phyloP scores from a whole-genome alignment of 2,113 vertebrate genomes.

The Sebastes schlegelii region DNA sequence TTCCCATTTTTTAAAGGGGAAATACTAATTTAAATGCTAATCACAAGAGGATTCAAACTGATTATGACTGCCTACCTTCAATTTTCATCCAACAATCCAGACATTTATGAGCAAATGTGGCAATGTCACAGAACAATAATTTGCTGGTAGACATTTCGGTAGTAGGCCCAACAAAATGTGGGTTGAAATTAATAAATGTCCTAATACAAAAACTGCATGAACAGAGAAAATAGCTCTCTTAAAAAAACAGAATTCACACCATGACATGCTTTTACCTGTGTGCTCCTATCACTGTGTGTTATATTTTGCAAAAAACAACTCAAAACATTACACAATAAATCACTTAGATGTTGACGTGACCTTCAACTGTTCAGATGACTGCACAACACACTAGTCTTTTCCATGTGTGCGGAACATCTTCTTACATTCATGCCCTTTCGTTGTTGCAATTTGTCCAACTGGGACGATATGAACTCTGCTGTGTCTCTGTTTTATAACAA shows the following conservation, averaged over 20 bases:
- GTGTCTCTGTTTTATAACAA: background rate
- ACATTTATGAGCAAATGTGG: background rate
- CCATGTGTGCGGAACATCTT: background rate
- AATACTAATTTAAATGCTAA: background rate
- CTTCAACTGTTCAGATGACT: slow-evolving; percentile 4
- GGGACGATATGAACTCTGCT: background rate
- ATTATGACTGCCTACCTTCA: background rate
- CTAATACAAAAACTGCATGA: background rate
- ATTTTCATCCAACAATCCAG: background rate
- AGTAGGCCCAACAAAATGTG: background rate
- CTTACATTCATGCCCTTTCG: background rate
- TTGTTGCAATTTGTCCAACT: background rate
- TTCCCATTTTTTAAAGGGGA: background rate
- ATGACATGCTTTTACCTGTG: background rate
- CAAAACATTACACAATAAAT: background rate
- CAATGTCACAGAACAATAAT: background rate
- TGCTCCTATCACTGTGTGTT: background rate
- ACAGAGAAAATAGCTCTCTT: background rate
- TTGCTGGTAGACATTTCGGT: background rate
- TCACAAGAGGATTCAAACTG: slow-evolving; percentile 7
- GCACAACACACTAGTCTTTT: background rate
- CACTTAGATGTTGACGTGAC: slow-evolving; percentile 12
- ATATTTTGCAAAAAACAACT: background rate
- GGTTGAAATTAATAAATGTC: background rate
- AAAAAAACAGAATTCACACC: background rate